phyloP scores from a whole-genome alignment of 2,113 vertebrate genomes.

The Hippotragus niger region DNA sequence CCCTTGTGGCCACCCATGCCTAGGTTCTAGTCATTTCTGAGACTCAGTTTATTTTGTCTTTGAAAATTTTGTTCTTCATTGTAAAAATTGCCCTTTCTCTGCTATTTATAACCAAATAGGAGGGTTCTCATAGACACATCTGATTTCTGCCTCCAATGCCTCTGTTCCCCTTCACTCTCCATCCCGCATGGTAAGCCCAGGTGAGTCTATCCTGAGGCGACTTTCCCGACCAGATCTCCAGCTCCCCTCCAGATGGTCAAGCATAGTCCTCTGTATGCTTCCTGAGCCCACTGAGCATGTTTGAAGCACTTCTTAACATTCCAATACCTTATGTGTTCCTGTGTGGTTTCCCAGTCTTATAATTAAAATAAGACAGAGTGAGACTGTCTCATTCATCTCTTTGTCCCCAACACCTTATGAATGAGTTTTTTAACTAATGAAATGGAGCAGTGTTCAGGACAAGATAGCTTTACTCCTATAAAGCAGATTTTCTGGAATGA shows the following conservation, averaged over 20 bases:
- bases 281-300: neutral
- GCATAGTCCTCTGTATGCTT: neutral
- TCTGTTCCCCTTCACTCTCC: neutral
- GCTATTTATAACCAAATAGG: neutral
- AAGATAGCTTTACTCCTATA: neutral
- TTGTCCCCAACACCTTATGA: neutral
- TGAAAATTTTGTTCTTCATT: neutral
- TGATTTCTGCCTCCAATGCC: neutral
- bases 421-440: neutral
- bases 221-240: neutral
- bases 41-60: neutral
- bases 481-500: neutral
- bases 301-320: neutral
- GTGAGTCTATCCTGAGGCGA: neutral
- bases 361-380: neutral
- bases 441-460: neutral
- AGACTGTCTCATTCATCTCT: neutral
- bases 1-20: neutral
- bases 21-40: neutral
- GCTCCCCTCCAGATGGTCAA: neutral
- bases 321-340: neutral
- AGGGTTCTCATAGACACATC: neutral
- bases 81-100: neutral
- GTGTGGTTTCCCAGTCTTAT: neutral
- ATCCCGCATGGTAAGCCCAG: neutral